Evolutionary conservation across 2,797 vertebrate species (phyloP), one percentile per base, ranked within the genome.

Genomic region (Galago senegalensis): DNA sequence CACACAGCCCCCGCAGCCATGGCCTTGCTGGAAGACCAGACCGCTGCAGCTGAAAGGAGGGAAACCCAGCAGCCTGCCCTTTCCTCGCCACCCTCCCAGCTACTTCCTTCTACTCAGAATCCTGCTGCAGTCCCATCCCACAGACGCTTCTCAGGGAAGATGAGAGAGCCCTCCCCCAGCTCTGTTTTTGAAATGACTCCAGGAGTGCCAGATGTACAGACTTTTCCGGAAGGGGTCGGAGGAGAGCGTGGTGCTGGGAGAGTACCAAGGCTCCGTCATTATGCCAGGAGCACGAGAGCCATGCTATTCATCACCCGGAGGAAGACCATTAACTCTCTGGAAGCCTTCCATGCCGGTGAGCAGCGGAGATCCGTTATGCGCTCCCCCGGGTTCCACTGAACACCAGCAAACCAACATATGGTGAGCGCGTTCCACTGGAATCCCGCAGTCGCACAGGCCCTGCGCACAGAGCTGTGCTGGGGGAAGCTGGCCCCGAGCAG

Each of bases 351-450:
- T 91, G n/a, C 13, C 56, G 69, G 95, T 90, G 34, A 87, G 72
- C 67, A 91, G 82, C 1, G 0, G 5, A 73, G 84, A 96, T 85
- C 80, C 95, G 87, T 75, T 72, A 79, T 1, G 5, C 31, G 18
- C 91, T 93, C 94, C 96, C 86, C 95, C 91, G 89, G 89, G 94
- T 97, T 95, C 93, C 89, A 88, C 0, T 46, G 65, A 97, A 75
- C 23, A 82, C 85, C 84, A 97, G 75, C 94, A 96, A 97, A 89
- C 13, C 34, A 14, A 6, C 63, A 61, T 80, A 85, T 69, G 34
- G 69, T 46, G 84, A 94, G 73, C 61, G 80, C 96, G 84, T 79
- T 80, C 34, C 70, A 83, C 93, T 1, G 61, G 93, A 97, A 98
- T 92, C 93, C 87, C 75, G 86, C 46, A 40, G 91, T 20, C 23